phyloP scores from a whole-genome alignment of 2,797 vertebrate genomes.

The Tachyglossus aculeatus region DNA sequence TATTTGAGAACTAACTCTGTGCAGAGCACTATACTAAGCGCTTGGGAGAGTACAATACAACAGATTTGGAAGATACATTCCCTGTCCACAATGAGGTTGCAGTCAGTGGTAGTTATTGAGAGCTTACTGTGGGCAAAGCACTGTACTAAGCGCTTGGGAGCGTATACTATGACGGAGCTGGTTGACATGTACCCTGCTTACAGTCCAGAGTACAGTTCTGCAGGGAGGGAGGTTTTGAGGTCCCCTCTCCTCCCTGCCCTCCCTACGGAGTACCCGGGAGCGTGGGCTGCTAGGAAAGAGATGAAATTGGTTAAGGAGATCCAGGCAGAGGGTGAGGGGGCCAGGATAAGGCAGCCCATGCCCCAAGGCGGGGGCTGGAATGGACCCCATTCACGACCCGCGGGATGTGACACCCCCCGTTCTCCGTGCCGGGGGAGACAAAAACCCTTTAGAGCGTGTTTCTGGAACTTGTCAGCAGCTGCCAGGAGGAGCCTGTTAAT shows the following conservation, averaged over 20 bases:
- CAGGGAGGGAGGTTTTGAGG: background rate
- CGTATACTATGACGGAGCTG: no score
- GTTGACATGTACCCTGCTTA: no score
- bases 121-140: no score
- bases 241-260: background rate
- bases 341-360: conserved; percentile 19
- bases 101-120: no score
- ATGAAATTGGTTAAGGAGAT: conserved; percentile 1
- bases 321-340: conserved; percentile 15
- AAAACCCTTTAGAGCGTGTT: conserved; percentile 78
- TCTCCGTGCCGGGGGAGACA: conserved; percentile 79
- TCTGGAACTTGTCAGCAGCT: conserved; percentile 79
- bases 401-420: conserved; percentile 74
- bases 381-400: conserved; percentile 72
- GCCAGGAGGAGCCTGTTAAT: conserved; percentile 79
- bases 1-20: no score
- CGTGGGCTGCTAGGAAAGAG: conserved; percentile 22
- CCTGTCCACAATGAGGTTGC: no score
- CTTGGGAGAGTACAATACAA: no score
- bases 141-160: no score
- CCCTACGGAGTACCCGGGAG: background rate
- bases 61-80: no score
- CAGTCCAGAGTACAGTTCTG: background rate
- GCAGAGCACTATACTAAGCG: no score
- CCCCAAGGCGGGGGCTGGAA: conserved; percentile 64